Base-by-base conservation (phyloP, 1,140 invertebrate species). In the Coboldia fuscipes region DNA sequence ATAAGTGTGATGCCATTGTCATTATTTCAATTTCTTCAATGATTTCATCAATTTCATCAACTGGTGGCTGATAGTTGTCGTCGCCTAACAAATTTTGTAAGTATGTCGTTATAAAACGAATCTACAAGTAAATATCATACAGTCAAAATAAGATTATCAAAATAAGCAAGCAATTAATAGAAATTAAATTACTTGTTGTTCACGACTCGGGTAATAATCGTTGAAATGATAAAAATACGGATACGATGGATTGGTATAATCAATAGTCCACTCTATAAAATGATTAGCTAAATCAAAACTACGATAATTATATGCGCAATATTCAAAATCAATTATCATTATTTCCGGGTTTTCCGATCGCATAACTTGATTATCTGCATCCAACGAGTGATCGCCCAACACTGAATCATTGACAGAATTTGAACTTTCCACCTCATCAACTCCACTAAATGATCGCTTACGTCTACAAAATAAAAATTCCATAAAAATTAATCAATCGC, bases 261-360 rank as follows among this genome's bases (percentile, higher is more conserved):
- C 82, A 54, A 84, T 92, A 6, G 70, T 72, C 86, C 88, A 96
- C 57, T 97, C 90, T 39, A 83, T 68, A 53, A 96, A 93, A 50
- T 97, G 90, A 59, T 97, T 97, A 3, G 86, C 92, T 35, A 97
- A 61, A 58, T 97, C 92, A 61, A 90, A 97, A 1, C 79, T 86
- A 39, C 90, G 59, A 51, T 89, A 85, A 52, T 90, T 92, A 56
- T 92, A 92, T 0, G 83, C 80, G 51, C 84, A 86, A 50, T 92
- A 94, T 57, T 94, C 88, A 56, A 84, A 93, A 52, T 94, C 88
- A 47, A 89, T 86, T 17, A 89, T 63, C 10, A 78, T 73, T 19
- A 86, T 50, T 42, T 70, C 65, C n/a, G 66, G 61, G 38, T 69
- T n/a, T n/a, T n/a, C n/a, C n/a, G n/a, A n/a, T n/a, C n/a, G n/a